Percentiles rank a stretch among this genome's conserved stretches.
These are phyloP conservation scores for Cavia aperea DNA, from an alignment of 2,113 vertebrate genomes.

Conservation along the genomic window DNA sequence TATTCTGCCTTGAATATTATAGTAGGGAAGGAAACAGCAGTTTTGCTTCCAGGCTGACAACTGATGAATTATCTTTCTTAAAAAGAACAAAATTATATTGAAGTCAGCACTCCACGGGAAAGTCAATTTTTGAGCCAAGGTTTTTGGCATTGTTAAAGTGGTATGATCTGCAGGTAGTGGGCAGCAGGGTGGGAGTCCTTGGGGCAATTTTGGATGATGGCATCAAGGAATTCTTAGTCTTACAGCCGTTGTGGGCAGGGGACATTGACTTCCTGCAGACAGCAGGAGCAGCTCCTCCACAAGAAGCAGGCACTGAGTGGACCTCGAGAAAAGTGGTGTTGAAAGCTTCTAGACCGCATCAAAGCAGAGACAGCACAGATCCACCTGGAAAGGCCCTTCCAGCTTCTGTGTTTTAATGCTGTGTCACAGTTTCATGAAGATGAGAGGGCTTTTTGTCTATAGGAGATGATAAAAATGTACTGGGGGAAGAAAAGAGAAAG, in stretches of 20 bases:
- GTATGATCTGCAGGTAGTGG: background rate
- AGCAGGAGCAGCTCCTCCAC: background rate
- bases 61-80: background rate
- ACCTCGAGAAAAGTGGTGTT: background rate
- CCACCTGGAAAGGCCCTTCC: background rate
- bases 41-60: background rate
- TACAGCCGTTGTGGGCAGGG: background rate
- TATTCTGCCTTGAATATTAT: background rate
- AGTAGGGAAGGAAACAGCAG: background rate
- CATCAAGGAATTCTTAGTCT: background rate
- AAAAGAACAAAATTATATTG: background rate
- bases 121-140: background rate
- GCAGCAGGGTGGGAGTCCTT: background rate
- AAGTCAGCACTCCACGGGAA: background rate
- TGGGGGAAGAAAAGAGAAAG: background rate
- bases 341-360: background rate
- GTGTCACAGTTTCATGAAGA: background rate
- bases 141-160: background rate
- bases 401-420: background rate
- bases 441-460: background rate
- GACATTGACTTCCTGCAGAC: background rate
- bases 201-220: background rate
- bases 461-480: conserved; percentile 5
- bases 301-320: background rate
- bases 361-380: background rate